Evolutionary conservation across 2,888 invertebrate genomes (phyloP).

Genomic region (Orthonychiurus folsomi): DNA sequence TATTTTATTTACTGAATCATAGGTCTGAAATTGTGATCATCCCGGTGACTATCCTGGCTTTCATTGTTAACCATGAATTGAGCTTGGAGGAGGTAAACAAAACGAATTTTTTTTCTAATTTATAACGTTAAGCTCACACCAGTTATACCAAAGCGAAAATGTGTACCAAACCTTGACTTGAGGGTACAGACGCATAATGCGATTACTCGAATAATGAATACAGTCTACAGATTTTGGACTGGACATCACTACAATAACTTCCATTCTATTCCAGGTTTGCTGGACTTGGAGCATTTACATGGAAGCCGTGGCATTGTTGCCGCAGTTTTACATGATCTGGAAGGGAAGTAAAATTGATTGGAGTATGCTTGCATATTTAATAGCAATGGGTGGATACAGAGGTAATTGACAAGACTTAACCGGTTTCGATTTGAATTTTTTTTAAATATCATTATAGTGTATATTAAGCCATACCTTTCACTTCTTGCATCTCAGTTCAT

Average conservation of each 20-base stretch:
- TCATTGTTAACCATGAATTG: conserved; percentile 16
- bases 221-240: not conserved
- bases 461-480: too few species aligned
- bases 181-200: too few species aligned
- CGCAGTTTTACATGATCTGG: conserved; percentile 27
- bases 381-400: conserved; percentile 20
- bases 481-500: not conserved
- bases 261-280: conserved; percentile 15
- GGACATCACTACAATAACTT: too few species aligned
- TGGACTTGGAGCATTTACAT: conserved; percentile 32
- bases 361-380: conserved; percentile 16
- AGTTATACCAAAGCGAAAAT: too few species aligned
- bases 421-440: not conserved
- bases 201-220: not conserved
- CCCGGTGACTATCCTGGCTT: conserved; percentile 20
- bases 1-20: conserved; percentile 2
- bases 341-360: conserved; percentile 12
- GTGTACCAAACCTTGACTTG: too few species aligned
- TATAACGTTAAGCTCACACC: too few species aligned
- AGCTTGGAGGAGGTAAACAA: conserved; percentile 14
- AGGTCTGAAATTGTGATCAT: conserved; percentile 21
- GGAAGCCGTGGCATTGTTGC: conserved; percentile 27
- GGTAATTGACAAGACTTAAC: conserved; percentile 16
- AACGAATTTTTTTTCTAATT: too few species aligned
- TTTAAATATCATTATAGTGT: not conserved